A percentile compares a stretch with the other conserved stretches of the same genome.
These are phyloP conservation scores for Venusia cambrica DNA, from an alignment of 2,888 invertebrate species.

Conservation along the genomic window DNA sequence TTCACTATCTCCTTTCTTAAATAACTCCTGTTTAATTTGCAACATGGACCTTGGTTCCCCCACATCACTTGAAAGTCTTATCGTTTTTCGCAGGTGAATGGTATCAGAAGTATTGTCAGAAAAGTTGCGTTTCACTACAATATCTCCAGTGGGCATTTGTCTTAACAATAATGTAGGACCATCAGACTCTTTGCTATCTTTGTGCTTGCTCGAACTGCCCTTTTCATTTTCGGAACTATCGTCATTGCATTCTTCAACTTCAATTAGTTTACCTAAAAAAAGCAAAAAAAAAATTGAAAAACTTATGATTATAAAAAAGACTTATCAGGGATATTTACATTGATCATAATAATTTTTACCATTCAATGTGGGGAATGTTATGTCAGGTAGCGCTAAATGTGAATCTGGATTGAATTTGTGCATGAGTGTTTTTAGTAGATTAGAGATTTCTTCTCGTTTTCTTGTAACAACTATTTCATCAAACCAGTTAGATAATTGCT, in stretches of 20 bases:
- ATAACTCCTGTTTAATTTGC: constrained; percentile 66
- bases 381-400: constrained; percentile 84
- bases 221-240: constrained; percentile 73
- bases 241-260: constrained; percentile 81
- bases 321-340: neutral
- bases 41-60: constrained; percentile 70
- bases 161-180: constrained; percentile 66
- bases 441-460: constrained; percentile 93
- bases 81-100: constrained; percentile 66
- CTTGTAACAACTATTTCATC: constrained; percentile 89
- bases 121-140: constrained; percentile 65
- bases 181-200: constrained; percentile 58
- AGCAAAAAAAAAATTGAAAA: constrained; percentile 25
- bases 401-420: constrained; percentile 85
- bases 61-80: constrained; percentile 67
- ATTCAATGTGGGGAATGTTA: constrained; percentile 88
- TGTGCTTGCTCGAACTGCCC: constrained; percentile 31
- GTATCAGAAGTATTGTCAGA: constrained; percentile 60
- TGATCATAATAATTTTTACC: constrained; percentile 62
- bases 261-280: constrained; percentile 80
- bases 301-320: too few relatives aligned
- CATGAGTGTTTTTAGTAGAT: constrained; percentile 88
- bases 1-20: constrained; percentile 71
- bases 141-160: constrained; percentile 67
- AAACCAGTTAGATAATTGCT: constrained; percentile 92